phyloP scores from a whole-genome alignment of 1,140 invertebrate genomes.

The Zaprionus camerounensis region DNA sequence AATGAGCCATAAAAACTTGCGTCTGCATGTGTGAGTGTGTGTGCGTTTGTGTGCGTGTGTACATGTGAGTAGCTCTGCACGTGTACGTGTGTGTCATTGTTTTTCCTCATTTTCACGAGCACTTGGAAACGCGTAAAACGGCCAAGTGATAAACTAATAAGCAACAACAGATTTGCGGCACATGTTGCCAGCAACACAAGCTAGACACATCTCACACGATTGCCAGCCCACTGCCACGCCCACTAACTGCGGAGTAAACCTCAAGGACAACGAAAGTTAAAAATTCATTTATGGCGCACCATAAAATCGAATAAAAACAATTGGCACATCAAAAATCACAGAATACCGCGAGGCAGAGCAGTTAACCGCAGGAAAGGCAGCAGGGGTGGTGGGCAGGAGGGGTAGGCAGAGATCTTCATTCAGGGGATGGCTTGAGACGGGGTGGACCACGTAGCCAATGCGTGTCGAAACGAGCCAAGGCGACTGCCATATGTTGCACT shows the following conservation, averaged over 20 bases:
- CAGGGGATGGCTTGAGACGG: neutral
- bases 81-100: slow-evolving; percentile 5
- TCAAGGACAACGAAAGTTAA: slow-evolving; percentile 71
- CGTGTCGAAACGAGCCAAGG: slow-evolving; percentile 43
- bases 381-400: neutral
- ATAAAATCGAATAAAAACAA: slow-evolving; percentile 83
- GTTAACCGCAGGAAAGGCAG: neutral
- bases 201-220: slow-evolving; percentile 12
- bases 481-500: slow-evolving; percentile 64
- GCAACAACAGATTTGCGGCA: slow-evolving; percentile 46
- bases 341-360: slow-evolving; percentile 10
- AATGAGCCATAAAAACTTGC: slow-evolving; percentile 46
- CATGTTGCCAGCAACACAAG: slow-evolving; percentile 50
- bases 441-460: slow-evolving; percentile 40
- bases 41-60: neutral
- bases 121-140: slow-evolving; percentile 65
- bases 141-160: slow-evolving; percentile 73
- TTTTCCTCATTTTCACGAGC: slow-evolving; percentile 48
- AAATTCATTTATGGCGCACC: slow-evolving; percentile 75
- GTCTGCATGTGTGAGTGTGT: neutral
- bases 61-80: neutral
- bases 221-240: slow-evolving; percentile 18
- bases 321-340: slow-evolving; percentile 76
- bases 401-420: slow-evolving; percentile 67
- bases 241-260: slow-evolving; percentile 22